These are phyloP conservation scores for Electrophaes corylata DNA, from an alignment of 2,888 invertebrate species.

Conservation along the genomic window DNA sequence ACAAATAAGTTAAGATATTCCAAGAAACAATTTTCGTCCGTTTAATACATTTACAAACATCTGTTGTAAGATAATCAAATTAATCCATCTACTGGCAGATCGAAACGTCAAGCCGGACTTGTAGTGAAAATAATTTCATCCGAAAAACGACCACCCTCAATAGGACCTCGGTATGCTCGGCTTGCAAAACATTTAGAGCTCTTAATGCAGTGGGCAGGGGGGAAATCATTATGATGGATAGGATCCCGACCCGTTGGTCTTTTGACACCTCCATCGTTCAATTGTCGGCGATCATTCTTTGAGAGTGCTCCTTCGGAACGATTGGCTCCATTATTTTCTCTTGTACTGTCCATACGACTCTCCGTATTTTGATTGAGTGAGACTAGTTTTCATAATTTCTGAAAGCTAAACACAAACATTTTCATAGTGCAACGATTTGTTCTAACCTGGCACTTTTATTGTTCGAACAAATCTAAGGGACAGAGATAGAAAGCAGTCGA, in stretches of 20 bases:
- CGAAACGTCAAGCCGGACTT: slow-evolving; percentile 79
- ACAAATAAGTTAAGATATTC: slow-evolving; percentile 3
- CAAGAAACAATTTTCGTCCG: slow-evolving; percentile 11
- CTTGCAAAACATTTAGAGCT: slow-evolving; percentile 31
- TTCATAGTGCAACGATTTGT: not conserved
- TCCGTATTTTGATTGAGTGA: slow-evolving; percentile 31
- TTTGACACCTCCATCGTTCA: slow-evolving; percentile 79
- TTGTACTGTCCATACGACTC: slow-evolving; percentile 46
- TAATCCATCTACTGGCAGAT: slow-evolving; percentile 82
- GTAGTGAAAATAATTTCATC: slow-evolving; percentile 79
- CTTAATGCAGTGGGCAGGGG: slow-evolving; percentile 50
- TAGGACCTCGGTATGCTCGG: slow-evolving; percentile 42
- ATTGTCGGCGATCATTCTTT: slow-evolving; percentile 75
- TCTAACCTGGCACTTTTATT: not conserved
- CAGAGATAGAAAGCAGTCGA: slow-evolving; percentile 14
- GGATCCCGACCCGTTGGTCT: slow-evolving; percentile 71
- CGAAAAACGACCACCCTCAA: slow-evolving; percentile 48
- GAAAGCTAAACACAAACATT: slow-evolving; percentile 1
- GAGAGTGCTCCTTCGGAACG: slow-evolving; percentile 62
- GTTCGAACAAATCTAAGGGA: slow-evolving; percentile 4
- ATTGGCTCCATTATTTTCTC: slow-evolving; percentile 74
- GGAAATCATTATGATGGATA: slow-evolving; percentile 73
- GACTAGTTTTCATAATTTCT: slow-evolving; percentile 7
- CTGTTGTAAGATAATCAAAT: slow-evolving; percentile 80
- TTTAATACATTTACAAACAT: slow-evolving; percentile 56